Evolutionary conservation across 2,797 vertebrate species (phyloP), one percentile per base, ranked within the genome.

Genomic region (Nyctibius grandis): DNA sequence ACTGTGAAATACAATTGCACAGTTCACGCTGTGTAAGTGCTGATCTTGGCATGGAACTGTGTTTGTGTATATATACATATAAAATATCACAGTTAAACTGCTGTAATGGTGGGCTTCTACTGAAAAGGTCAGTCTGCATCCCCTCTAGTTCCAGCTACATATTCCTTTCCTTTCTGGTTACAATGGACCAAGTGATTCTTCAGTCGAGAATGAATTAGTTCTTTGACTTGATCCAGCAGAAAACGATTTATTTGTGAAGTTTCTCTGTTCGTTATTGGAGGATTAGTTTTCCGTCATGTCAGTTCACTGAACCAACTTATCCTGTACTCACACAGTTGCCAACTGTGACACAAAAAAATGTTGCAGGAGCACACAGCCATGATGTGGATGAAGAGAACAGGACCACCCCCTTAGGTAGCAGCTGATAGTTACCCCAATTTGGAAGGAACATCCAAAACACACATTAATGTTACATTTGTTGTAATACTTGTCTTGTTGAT

Each of bases 151-250:
- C 50, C 67, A 93, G 50, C 83, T 70, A 34, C 44, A 9, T 80
- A 23, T 7, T 76, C 63, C 63, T 94, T 84, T 88, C 83, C 86
- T 92, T 87, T 59, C 80, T 88, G 42, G 7, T 78, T 89, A 85
- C 78, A 94, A 44, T 56, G 80, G 36, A 44, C 67, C 21, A 26
- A 92, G 51, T 87, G 75, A 89, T 93, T 85, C 67, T 79, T 93
- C 70, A 68, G 67, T 34, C 0, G 0, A 77, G 63, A 89, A 96
- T 96, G 75, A 96, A 91, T 95, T 87, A 56, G 18, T 87, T 96
- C 85, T 78, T 93, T 95, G 94, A 96, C 56, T 85, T 56, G 40
- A 87, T 76, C 23, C 68, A 82, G 67, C 51, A 95, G n/a, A 79
- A 92, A 67, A 57, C 3, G 0, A 87, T 76, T 81, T 70, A 51